Evolutionary conservation across 2,113 vertebrate genomes (phyloP), one percentile per base, ranked within the genome.

Genomic region (Planiliza haematocheilus): DNA sequence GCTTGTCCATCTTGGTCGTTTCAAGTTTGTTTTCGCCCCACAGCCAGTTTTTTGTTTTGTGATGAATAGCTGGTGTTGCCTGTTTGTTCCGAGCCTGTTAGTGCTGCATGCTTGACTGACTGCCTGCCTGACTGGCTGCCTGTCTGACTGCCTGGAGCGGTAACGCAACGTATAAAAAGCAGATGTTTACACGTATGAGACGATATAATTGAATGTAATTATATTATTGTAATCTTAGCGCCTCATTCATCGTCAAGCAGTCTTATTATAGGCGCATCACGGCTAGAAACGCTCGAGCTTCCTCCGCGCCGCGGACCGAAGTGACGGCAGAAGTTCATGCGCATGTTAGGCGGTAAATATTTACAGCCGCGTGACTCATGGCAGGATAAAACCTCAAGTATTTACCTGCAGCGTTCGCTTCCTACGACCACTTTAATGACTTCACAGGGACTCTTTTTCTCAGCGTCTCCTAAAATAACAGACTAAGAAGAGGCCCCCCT

Each of bases 391-490:
- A 87, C 77, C 84, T 63, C 43, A 82, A 85, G 80, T 79, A 91
- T 94, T 92, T 93, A 93, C 90, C 91, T 92, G 86, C 84, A 86
- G 85, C 77, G 76, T 77, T 80, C 48, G 84, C 86, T 82, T 85
- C 91, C 88, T 83, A 81, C 87, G 58, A 89, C 82, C 60, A 66
- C 45, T 89, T 92, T 88, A 91, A 92, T 88, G 73, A 82, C 86
- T 90, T 90, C 81, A 78, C 60, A 88, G 77, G 76, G 72, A 84
- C 57, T 69, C 50, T 74, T 82, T 82, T 82, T 79, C 64, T 84
- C 70, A 77, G 79, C 80, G 66, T 81, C 76, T 90, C 89, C 76
- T 62, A 86, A 91, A 92, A 91, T 89, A 92, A 83, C 76, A 65
- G 69, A 70, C 77, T 41, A 87, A 74, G 72, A 85, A 74, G 59